Evolutionary conservation across 1,140 invertebrate genomes (phyloP).

Genomic region (Drosophila setifemur): DNA sequence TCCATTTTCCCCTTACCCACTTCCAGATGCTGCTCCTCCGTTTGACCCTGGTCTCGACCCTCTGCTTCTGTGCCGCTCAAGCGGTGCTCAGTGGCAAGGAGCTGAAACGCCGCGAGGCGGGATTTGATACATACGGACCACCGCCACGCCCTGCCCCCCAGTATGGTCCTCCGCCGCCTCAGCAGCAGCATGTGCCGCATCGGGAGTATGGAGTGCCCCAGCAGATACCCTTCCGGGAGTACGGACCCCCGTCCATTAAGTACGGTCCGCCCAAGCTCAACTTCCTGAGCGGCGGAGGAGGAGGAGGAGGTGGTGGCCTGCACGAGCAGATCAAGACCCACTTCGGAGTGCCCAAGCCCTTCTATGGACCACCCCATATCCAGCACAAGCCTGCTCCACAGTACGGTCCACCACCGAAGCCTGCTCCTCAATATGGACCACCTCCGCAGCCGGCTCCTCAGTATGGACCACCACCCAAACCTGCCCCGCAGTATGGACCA

Average conservation of each 20-base stretch:
- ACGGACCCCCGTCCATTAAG: slow-evolving; percentile 69
- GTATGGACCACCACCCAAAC: slow-evolving; percentile 82
- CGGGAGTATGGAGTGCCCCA: slow-evolving; percentile 81
- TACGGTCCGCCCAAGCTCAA: slow-evolving; percentile 75
- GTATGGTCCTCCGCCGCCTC: slow-evolving; percentile 82
- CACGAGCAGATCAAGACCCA: slow-evolving; percentile 78
- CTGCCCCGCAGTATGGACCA: slow-evolving; percentile 75
- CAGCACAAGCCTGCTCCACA: slow-evolving; percentile 65
- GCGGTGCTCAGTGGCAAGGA: slow-evolving; percentile 64
- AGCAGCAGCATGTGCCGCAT: slow-evolving; percentile 74
- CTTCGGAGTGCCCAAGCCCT: slow-evolving; percentile 80
- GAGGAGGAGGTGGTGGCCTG: slow-evolving; percentile 54
- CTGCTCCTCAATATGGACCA: slow-evolving; percentile 77
- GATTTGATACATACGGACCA: slow-evolving; percentile 58
- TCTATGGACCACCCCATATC: slow-evolving; percentile 83
- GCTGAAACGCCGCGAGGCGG: slow-evolving; percentile 51
- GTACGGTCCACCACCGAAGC: slow-evolving; percentile 82
- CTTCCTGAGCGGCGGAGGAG: slow-evolving; percentile 76
- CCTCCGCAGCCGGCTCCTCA: slow-evolving; percentile 76
- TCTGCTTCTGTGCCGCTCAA: slow-evolving; percentile 42
- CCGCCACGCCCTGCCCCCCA: slow-evolving; percentile 76
- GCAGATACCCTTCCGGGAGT: slow-evolving; percentile 71
- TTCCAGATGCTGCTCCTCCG: slow-evolving; percentile 55
- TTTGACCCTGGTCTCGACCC: slow-evolving; percentile 27
- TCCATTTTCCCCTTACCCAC: background rate